Evolutionary conservation across 2,888 invertebrate genomes (phyloP), one percentile per base, ranked within the genome.

Genomic region (Spatulosminthurus flaviceps): DNA sequence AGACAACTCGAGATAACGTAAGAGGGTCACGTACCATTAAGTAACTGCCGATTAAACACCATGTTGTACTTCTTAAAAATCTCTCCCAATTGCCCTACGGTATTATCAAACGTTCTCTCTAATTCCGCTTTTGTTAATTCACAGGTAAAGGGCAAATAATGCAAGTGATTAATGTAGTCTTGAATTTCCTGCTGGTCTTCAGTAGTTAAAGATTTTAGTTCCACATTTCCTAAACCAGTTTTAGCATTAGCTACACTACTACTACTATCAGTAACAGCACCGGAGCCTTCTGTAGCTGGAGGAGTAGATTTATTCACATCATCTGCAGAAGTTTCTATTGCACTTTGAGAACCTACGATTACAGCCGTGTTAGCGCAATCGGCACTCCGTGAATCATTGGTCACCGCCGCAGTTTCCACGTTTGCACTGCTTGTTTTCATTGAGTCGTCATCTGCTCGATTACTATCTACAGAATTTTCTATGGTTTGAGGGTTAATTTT

Each of bases 91-190:
- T 77, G 80, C 26, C 73, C 79, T 11, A 83, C 79, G 11, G 81
- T 80, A 61, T 75, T 80, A 41, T 79, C 42, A 67, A 83, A 83
- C 9, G 81, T 79, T 22, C 67, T 22, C 1, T 72, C 78, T 26
- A 83, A 24, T 22, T 83, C 83, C 16, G 41, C 77, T 43, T 79
- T 82, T 22, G 79, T 75, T 29, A 83, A 78, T 34, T 82, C 75
- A 72, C 79, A 82, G 0, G 83, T 82, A 64, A 83, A 83, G n/a
- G 81, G 82, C 24, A 83, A 64, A 66, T 83, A 83, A 76, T 83
- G 83, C 11, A 83, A 78, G 61, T 83, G 81, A 43, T 81, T 81
- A 1, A 83, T 83, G 51, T 80, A 81, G 21, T 80, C 78, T 72
- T 80, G 80, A 19, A 83, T 81, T 24, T 76, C 79, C 16, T 76